phyloP scores from a whole-genome alignment of 2,797 vertebrate genomes.

The Lepidocolaptes lacrymiger region DNA sequence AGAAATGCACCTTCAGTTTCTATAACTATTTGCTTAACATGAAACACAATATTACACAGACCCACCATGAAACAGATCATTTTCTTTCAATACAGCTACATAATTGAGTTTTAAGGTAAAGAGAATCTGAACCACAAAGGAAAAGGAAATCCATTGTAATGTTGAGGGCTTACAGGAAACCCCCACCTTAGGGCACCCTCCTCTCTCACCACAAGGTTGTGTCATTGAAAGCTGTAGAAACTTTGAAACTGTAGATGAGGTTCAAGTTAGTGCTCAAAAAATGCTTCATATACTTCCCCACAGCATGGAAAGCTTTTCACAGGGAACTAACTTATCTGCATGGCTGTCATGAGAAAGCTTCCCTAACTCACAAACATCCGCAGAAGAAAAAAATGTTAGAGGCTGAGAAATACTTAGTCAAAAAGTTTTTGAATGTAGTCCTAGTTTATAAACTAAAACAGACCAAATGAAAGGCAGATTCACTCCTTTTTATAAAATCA shows the following conservation, averaged over 20 bases:
- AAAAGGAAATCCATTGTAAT: not conserved
- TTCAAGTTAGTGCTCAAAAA: not conserved
- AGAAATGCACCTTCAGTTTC: not conserved
- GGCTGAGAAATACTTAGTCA: not conserved
- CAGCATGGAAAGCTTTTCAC: not conserved
- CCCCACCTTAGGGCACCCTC: not conserved
- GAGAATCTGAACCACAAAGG: not conserved
- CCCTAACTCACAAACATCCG: not conserved
- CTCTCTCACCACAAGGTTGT: not conserved
- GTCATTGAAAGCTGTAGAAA: not conserved
- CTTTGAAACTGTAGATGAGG: not conserved
- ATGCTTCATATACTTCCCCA: not conserved
- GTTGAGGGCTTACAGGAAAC: not conserved
- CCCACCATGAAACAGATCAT: not conserved
- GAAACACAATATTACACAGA: not conserved
- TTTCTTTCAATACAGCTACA: not conserved
- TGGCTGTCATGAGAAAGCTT: not conserved
- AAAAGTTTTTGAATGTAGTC: not conserved
- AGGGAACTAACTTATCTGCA: not conserved
- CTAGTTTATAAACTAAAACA: not conserved
- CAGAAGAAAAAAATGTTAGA: not conserved
- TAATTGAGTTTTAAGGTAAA: not conserved
- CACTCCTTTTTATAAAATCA: not conserved
- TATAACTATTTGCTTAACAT: rapidly evolving
- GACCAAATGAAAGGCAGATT: not conserved